Evolutionary conservation across 2,113 vertebrate genomes (phyloP).

Genomic region (Equus przewalskii): DNA sequence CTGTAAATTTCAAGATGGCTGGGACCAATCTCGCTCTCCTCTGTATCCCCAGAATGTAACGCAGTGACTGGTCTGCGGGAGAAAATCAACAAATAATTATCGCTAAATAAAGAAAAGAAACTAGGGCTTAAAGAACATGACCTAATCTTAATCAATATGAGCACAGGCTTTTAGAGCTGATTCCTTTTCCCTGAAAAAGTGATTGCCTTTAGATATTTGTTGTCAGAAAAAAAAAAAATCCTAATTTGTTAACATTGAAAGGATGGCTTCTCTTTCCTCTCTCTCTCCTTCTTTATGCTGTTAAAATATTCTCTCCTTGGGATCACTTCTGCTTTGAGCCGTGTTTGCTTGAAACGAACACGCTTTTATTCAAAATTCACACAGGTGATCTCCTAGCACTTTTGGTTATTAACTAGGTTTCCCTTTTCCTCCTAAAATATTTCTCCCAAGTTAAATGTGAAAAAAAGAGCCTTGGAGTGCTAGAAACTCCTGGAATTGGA

Average conservation of each 20-base stretch:
- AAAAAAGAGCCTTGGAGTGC: not conserved
- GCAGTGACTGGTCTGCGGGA: not conserved
- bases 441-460: not conserved
- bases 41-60: not conserved
- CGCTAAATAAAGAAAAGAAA: conserved; percentile 36
- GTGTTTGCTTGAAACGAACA: not conserved
- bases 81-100: not conserved
- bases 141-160: conserved; percentile 13
- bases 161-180: not conserved
- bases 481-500: not conserved
- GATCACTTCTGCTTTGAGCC: not conserved
- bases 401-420: not conserved
- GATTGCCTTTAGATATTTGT: not conserved
- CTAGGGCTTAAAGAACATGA: not conserved
- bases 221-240: not conserved
- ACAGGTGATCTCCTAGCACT: not conserved
- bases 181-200: not conserved
- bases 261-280: not conserved
- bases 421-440: not conserved
- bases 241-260: not conserved
- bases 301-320: not conserved
- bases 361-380: not conserved
- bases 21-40: not conserved
- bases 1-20: not conserved
- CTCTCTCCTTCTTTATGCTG: not conserved